These are phyloP conservation scores for Amyelois transitella DNA, from an alignment of 1,140 invertebrate genomes.

Conservation along the genomic window DNA sequence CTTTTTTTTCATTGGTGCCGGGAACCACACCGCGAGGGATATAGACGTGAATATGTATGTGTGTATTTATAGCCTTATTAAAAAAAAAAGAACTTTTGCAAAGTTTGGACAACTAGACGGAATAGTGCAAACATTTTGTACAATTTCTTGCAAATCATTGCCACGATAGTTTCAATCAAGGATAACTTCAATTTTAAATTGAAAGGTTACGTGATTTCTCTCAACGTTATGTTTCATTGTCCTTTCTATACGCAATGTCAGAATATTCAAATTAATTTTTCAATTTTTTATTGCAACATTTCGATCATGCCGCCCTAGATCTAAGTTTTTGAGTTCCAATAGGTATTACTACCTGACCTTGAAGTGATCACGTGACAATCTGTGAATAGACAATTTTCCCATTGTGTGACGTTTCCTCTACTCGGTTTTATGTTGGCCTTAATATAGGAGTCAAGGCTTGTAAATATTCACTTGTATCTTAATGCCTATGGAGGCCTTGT, in stretches of 20 bases:
- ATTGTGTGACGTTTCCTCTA: background rate
- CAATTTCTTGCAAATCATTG: no score
- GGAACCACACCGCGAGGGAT: no score
- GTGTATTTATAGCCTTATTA: no score
- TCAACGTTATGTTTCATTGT: background rate
- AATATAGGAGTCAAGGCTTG: background rate
- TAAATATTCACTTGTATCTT: background rate
- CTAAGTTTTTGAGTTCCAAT: background rate
- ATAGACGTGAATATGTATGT: no score
- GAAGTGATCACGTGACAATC: background rate
- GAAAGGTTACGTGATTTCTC: background rate
- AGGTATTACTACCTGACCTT: background rate
- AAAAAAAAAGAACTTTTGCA: no score
- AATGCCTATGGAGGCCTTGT: background rate
- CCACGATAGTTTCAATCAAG: background rate
- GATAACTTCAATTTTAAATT: background rate
- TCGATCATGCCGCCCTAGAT: background rate
- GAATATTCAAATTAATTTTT: background rate
- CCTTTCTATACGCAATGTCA: background rate
- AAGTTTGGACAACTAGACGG: no score
- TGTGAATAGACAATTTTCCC: background rate
- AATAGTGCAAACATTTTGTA: no score
- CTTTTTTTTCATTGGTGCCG: no score
- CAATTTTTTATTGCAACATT: background rate
- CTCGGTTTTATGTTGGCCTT: background rate